Base-by-base conservation (phyloP, 1,140 invertebrate genomes). In the Himalopsyche phryganea region DNA sequence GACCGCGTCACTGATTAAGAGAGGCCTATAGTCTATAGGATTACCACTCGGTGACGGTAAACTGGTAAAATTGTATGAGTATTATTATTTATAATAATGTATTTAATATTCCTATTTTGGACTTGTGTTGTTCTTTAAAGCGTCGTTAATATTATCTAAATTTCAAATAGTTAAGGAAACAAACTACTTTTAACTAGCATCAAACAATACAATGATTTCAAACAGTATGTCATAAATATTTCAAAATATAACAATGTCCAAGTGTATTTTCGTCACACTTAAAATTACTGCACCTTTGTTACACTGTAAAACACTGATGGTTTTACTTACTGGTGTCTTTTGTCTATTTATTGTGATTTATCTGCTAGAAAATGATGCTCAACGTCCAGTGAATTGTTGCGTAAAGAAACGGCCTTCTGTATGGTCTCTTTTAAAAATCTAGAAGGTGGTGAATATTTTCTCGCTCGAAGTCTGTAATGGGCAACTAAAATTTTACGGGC, bases 281-380 rank as follows among this genome's bases (percentile, higher is more conserved):
- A n/a, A 54, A 54, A 49, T 54, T 48, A 44, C 18, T 44, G 53
- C 44, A 40, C 23, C 47, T 50, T 48, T 58, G 42, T 35, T 15
- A 44, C 48, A 58, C 50, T 48, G 60, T 58, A 62, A 62, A 62
- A 62, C 50, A 32, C 54, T 62, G 50, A 62, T 62, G 60, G 54
- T 42, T 57, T 61, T 58, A 58, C 54, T 53, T 46, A 49, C 55
- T 52, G 45, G 17, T 35, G 20, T 23, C 54, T 42, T 52, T 61
- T 61, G 60, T 61, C 36, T 50, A 38, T 42, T 47, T 52, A 44
- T 52, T 49, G 55, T 58, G 50, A 53, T 45, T 53, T 53, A 53
- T 53, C 32, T 44, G 33, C 19, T 33, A 28, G 23, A 28, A 28
- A 28, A 28, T 28, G 23, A 28, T 28, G 9, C 23, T 5, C 3